Evolutionary conservation across 1,140 invertebrate species (phyloP).

Genomic region (Archivesica marissinica): DNA sequence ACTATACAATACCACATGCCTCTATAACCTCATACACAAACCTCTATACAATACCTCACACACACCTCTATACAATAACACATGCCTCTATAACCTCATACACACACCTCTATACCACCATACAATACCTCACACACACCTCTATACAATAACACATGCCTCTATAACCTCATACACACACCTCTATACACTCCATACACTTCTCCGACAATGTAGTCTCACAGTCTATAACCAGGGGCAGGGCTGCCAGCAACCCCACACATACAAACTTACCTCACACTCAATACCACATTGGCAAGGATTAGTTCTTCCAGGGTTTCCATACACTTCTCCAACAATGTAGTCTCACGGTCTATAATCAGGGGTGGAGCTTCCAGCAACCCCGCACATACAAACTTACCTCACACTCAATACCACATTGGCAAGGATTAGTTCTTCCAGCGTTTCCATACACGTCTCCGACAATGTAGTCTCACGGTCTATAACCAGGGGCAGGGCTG

Average conservation of each 20-base stretch:
- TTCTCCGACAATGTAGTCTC: conserved; percentile 87
- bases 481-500: conserved; percentile 86
- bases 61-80: no score
- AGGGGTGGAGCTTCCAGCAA: conserved; percentile 85
- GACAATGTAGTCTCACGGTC: conserved; percentile 87
- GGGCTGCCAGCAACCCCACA: conserved; percentile 84
- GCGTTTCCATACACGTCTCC: conserved; percentile 86
- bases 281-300: conserved; percentile 74
- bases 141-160: no score
- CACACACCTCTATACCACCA: no score
- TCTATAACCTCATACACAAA: no score
- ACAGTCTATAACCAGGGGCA: conserved; percentile 87
- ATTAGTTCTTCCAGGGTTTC: conserved; percentile 83
- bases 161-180: no score
- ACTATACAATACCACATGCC: no score
- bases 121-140: no score
- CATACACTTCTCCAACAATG: conserved; percentile 87
- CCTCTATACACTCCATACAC: conserved; percentile 86
- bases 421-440: conserved; percentile 79
- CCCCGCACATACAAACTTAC: conserved; percentile 76
- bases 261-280: conserved; percentile 70
- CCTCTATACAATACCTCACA: no score
- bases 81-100: no score
- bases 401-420: conserved; percentile 73
- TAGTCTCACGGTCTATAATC: conserved; percentile 87